Base-by-base conservation (phyloP, 2,797 vertebrate genomes). In the Gouania willdenowi region DNA sequence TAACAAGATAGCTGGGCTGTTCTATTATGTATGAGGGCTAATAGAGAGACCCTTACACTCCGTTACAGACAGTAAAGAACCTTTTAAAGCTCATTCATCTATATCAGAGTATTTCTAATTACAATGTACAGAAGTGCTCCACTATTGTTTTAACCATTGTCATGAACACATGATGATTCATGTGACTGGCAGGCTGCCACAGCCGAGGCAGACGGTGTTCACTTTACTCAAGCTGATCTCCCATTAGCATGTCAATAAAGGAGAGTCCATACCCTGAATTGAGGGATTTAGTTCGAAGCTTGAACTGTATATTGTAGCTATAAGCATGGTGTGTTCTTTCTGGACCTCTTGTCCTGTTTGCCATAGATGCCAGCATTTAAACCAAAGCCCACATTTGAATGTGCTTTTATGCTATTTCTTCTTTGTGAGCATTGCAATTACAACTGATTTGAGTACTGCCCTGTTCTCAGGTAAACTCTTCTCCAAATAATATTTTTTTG, bases 161-260 rank as follows among this genome's bases (percentile, higher is more conserved):
- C 44, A 58, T 64, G 30, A 55, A 70, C 75, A 53, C 47, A 52
- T 37, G 44, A 50, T 8, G 9, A 71, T 37, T 57, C 31, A 28
- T 1, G 9, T 62, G 67, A 55, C 42, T 8, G 10, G 33, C 60
- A 58, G 58, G 33, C 60, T 58, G 58, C 69, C 51, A 67, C 42
- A 69, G 51, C 49, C 6, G 10, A 48, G 61, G 65, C 65, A 67
- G 57, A 54, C 47, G 42, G 58, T 63, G 58, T 78, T 84, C 71
- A 71, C 72, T 78, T 83, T 26, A 55, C 79, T 79, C 77, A 82
- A 67, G 75, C 78, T 72, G 79, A 58, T 82, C 81, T 23, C n/a
- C 40, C 49, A 88, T 90, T 89, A 85, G 81, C 87, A 89, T 89
- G 73, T 88, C 82, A 90, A 89, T 86, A 49, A 75, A n/a, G 69